Percentiles rank a stretch among this genome's conserved stretches.
These are phyloP conservation scores for Hirtodrosophila alboralis DNA, from an alignment of 2,888 invertebrate genomes.

Conservation along the genomic window DNA sequence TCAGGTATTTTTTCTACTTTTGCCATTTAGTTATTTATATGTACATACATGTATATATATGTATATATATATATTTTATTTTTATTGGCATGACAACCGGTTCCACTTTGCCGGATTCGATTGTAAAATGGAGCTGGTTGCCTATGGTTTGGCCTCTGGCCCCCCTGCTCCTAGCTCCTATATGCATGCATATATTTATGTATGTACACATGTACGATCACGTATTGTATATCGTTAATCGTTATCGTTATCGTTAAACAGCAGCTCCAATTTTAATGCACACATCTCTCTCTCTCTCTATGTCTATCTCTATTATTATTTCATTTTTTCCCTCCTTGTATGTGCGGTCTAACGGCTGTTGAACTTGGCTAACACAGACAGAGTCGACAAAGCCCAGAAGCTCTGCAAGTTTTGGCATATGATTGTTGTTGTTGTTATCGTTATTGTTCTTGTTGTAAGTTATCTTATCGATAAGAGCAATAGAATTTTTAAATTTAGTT, in stretches of 20 bases:
- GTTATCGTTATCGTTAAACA: conserved; percentile 14
- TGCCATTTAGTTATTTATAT: not conserved
- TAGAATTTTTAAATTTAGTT: conserved; percentile 2
- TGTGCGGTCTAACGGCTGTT: conserved; percentile 27
- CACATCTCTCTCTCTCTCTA: conserved; percentile 4
- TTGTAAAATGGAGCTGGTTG: conserved; percentile 44
- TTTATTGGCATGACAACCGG: conserved; percentile 35
- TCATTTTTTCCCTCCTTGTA: too few relatives aligned
- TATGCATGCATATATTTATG: not conserved
- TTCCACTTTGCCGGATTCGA: conserved; percentile 36
- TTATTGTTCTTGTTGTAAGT: conserved; percentile 26
- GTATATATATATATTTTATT: not conserved
- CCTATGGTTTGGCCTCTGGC: not conserved
- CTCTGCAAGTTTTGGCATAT: conserved; percentile 20
- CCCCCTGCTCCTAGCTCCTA: not conserved
- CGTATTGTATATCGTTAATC: conserved; percentile 32
- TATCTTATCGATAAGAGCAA: conserved; percentile 22
- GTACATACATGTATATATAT: too few relatives aligned
- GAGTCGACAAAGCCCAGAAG: conserved; percentile 32
- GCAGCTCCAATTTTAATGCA: conserved; percentile 32
- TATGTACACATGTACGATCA: too few relatives aligned
- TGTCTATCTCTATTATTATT: too few relatives aligned
- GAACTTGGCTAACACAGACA: conserved; percentile 40
- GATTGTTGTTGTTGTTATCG: conserved; percentile 21
- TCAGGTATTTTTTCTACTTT: conserved; percentile 5